Evolutionary conservation across 92 coral and sea anemone species (phyloP).

Genomic region (Paragorgia papillata): DNA sequence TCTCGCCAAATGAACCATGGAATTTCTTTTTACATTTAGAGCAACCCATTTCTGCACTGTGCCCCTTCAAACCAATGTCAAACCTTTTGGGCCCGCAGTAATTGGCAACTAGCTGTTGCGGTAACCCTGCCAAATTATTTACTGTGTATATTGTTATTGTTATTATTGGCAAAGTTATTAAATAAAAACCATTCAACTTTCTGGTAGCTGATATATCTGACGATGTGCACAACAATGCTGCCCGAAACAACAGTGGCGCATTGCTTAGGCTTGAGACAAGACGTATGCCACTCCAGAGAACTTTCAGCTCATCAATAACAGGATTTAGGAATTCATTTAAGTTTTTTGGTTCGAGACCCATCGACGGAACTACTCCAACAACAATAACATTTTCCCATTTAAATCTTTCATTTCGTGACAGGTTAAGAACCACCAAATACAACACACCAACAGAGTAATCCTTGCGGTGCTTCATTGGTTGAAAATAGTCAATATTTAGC

Average conservation of each 20-base stretch:
- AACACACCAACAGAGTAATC: too few species aligned
- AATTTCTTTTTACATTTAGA: conserved; percentile 55
- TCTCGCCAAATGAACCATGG: conserved; percentile 61
- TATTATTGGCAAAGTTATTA: too few species aligned
- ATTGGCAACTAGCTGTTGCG: too few species aligned
- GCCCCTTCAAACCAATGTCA: conserved; percentile 58
- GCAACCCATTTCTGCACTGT: conserved; percentile 55
- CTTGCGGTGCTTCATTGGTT: too few species aligned
- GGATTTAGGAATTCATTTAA: conserved; percentile 53
- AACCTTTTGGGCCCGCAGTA: too few species aligned
- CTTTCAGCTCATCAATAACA: conserved; percentile 45
- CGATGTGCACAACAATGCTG: conserved; percentile 53
- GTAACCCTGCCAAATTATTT: too few species aligned
- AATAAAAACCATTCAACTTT: conserved; percentile 53
- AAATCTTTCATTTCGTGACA: conserved; percentile 55
- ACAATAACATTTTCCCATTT: conserved; percentile 63
- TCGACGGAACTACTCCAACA: conserved; percentile 57
- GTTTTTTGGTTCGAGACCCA: conserved; percentile 48
- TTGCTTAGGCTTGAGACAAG: conserved; percentile 29
- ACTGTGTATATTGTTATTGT: too few species aligned
- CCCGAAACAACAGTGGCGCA: conserved; percentile 48
- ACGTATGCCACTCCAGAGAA: conserved; percentile 51
- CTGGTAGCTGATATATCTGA: conserved; percentile 60
- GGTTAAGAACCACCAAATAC: conserved; percentile 7
- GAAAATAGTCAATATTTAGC: conserved; percentile 61